These are phyloP conservation scores for Mayetiola destructor DNA, from an alignment of 2,888 invertebrate genomes.

Conservation along the genomic window DNA sequence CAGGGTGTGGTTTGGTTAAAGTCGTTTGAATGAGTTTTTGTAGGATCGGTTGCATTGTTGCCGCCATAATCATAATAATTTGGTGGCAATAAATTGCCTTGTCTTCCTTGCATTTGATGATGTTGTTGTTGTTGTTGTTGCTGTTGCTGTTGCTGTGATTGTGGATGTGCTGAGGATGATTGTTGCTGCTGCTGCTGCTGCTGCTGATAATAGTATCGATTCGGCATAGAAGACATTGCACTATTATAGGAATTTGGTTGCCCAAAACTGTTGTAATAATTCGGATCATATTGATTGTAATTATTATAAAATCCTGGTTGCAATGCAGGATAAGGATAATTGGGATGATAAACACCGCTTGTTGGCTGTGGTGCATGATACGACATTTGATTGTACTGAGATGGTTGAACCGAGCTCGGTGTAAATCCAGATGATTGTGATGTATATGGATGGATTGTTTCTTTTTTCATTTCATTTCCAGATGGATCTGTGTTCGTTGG, in stretches of 20 bases:
- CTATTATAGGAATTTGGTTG: neutral
- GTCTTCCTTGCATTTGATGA: conserved; percentile 36
- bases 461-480: neutral
- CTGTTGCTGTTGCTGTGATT: neutral
- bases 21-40: neutral
- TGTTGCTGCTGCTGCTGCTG: conserved; percentile 20
- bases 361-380: conserved; percentile 18
- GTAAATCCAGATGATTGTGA: neutral
- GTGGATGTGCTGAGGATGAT: conserved; percentile 21
- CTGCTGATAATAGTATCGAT: conserved; percentile 23
- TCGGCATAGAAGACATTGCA: conserved; percentile 16
- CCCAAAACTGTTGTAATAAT: conserved; percentile 30
- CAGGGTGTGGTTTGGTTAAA: neutral
- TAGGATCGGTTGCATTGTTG: neutral
- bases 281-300: conserved; percentile 28
- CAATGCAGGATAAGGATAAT: conserved; percentile 5
- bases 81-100: conserved; percentile 19
- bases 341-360: conserved; percentile 19
- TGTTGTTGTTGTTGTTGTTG: conserved; percentile 18
- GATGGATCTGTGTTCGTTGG: neutral
- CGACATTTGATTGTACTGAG: conserved; percentile 15
- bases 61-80: neutral
- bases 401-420: neutral
- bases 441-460: neutral
- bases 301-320: conserved; percentile 20